Percentiles rank a stretch among this genome's conserved stretches.
These are phyloP conservation scores for Tachuris rubrigastra DNA, from an alignment of 2,113 vertebrate species.

Conservation along the genomic window DNA sequence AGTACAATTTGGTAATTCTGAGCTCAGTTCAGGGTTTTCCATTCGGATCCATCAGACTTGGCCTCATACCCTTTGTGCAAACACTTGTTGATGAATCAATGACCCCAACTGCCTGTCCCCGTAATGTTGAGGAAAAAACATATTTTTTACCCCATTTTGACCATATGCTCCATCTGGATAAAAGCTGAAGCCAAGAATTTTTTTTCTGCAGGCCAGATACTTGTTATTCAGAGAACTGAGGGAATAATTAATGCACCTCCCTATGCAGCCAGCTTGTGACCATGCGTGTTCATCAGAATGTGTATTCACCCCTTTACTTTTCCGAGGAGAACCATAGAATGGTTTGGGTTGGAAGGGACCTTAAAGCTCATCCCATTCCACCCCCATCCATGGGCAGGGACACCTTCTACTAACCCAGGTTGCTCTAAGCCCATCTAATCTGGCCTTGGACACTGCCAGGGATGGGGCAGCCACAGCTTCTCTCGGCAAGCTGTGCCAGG, in stretches of 20 bases:
- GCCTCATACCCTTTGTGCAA: not conserved
- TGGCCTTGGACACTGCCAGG: not conserved
- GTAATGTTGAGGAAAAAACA: rapidly evolving
- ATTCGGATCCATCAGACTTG: not conserved
- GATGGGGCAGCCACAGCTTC: not conserved
- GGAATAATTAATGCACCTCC: not conserved
- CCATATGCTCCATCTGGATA: not conserved
- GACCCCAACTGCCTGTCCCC: rapidly evolving
- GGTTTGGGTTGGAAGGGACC: not conserved
- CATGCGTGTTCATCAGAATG: rapidly evolving
- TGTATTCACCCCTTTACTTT: not conserved
- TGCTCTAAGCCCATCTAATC: rapidly evolving
- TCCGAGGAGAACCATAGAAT: not conserved
- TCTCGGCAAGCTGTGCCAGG: not conserved
- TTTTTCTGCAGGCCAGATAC: not conserved
- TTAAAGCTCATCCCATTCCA: not conserved
- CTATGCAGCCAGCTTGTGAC: not conserved
- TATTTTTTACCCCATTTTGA: not conserved
- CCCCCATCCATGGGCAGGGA: not conserved
- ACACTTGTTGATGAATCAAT: not conserved
- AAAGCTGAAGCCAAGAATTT: not conserved
- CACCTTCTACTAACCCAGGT: not conserved
- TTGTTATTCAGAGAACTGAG: not conserved
- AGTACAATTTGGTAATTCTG: not conserved
- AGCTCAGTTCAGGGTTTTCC: not conserved